These are phyloP conservation scores for Eupithecia subumbrata DNA, from an alignment of 2,888 invertebrate genomes.

Conservation along the genomic window DNA sequence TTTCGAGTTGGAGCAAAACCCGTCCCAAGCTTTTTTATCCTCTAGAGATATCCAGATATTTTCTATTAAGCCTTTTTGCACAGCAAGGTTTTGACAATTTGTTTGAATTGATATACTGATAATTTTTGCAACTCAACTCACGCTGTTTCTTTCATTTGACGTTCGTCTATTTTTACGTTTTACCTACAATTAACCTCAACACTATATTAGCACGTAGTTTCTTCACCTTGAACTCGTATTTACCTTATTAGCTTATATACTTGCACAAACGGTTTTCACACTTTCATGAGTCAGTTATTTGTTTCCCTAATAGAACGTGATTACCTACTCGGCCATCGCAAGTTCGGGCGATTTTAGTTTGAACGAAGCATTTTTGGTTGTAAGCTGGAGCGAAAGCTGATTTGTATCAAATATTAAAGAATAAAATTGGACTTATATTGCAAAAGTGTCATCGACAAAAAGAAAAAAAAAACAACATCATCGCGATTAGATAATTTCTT, in stretches of 20 bases:
- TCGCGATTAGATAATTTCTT: not conserved
- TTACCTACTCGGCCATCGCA: not conserved
- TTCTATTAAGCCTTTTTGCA: too few species aligned
- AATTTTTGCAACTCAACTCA: too few species aligned
- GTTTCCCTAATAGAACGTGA: constrained; percentile 9
- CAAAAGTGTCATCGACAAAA: not conserved
- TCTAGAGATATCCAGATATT: too few species aligned
- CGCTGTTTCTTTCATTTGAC: too few species aligned
- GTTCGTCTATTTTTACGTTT: not conserved
- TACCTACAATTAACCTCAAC: not conserved
- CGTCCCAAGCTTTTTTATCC: too few species aligned
- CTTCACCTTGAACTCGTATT: constrained; percentile 29
- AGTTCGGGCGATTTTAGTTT: not conserved
- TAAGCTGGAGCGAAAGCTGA: not conserved
- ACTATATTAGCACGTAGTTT: constrained; percentile 10
- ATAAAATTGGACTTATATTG: not conserved
- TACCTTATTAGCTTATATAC: constrained; percentile 26
- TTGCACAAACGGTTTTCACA: constrained; percentile 30
- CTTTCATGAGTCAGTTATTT: constrained; percentile 24
- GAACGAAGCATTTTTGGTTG: not conserved
- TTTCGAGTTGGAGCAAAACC: too few species aligned
- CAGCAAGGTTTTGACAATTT: too few species aligned
- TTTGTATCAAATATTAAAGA: not conserved
- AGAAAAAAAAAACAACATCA: not conserved
- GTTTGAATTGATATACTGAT: too few species aligned